Base-by-base conservation (phyloP, 2,113 vertebrate species). In the Daboia siamensis region DNA sequence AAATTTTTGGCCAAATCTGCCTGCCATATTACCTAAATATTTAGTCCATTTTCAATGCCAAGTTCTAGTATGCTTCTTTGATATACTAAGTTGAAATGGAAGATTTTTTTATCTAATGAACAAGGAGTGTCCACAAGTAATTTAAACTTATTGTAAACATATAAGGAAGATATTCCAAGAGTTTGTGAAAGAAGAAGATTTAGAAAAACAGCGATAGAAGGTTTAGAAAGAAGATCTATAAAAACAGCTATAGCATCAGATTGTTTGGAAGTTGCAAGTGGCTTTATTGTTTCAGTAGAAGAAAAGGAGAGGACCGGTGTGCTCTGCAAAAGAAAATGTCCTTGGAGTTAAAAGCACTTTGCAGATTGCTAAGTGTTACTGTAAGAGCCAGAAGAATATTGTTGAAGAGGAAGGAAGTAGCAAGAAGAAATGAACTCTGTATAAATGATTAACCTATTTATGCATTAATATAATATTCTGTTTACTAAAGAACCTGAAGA, bases 391-490 rank as follows among this genome's bases (percentile, higher is more conserved):
- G 5, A 24, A 84, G 54, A 88, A 85, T 89, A 87, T 29, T 91
- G 88, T 55, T n/a, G 94, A 56, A 54, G 95, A 80, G n/a, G 87
- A 94, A 94, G 94, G 17, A 89, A 94, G 39, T 90, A 94, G 48
- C 90, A 91, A 85, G 69, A 95, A 56, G 52, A 86, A 95, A 64
- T 90, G 90, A 96, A 86, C 12, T 56, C 86, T 5, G 91, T 17
- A 91, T 29, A 46, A 93, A 94, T 11, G 7, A 91, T 91, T 33
- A 59, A 5, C 61, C 51, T 91, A 6, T 85, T 92, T 89, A 95
- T 61, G 93, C 90, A 59, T 0, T 2, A 3, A 1, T 0, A 0
- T 52, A 92, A 24, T 90, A 90, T 0, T 0, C 94, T 94, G 56
- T 51, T 93, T 61, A 12, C 1, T 54, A 46, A 91, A 69, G 86